phyloP scores from a whole-genome alignment of 2,113 vertebrate genomes.

The Crotalus viridis region DNA sequence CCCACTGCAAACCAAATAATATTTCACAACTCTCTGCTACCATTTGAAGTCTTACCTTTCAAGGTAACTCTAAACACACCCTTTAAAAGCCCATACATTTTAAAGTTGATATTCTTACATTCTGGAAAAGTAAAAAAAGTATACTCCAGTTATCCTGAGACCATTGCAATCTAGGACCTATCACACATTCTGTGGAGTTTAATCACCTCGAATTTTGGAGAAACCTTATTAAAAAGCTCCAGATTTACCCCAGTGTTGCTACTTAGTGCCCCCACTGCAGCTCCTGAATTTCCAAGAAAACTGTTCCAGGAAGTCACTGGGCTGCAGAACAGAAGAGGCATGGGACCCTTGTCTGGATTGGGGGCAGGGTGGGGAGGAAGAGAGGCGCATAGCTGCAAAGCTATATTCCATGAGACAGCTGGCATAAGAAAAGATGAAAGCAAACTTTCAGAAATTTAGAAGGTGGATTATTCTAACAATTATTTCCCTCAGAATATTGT shows the following conservation, averaged over 20 bases:
- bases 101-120: background rate
- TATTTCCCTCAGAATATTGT: background rate
- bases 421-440: background rate
- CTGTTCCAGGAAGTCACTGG: background rate
- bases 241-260: background rate
- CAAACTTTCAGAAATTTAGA: background rate
- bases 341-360: background rate
- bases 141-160: too few relatives aligned
- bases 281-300: background rate
- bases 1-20: background rate
- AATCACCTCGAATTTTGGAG: background rate
- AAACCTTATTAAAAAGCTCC: background rate
- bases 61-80: background rate
- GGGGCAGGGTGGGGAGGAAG: too few relatives aligned
- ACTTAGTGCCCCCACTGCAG: background rate
- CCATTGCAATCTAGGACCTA: background rate
- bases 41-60: too few relatives aligned
- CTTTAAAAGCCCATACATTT: background rate
- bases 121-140: background rate
- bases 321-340: background rate
- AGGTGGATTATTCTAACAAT: background rate
- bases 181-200: background rate
- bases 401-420: background rate
- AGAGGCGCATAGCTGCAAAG: background rate
- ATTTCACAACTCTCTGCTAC: background rate